A percentile compares a stretch with the other conserved stretches of the same genome.
phyloP scores from a whole-genome alignment of 2,797 vertebrate species.

The Coendou prehensilis region DNA sequence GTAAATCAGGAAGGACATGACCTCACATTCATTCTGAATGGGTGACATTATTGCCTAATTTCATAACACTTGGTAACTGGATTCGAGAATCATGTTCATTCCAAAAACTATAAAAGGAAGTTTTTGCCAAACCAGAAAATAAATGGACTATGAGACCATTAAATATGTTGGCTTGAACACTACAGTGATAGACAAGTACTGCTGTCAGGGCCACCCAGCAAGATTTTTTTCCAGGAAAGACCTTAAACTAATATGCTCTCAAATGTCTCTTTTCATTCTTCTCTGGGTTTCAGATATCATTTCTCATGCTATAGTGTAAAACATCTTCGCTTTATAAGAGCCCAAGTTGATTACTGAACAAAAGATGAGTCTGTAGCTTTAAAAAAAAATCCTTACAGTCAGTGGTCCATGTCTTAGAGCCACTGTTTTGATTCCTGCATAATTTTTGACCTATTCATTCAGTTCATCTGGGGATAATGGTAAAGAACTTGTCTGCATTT shows the following conservation, averaged over 20 bases:
- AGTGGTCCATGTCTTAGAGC: background rate
- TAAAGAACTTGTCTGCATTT: slow-evolving; percentile 25
- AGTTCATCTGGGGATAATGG: background rate
- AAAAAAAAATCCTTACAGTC: background rate
- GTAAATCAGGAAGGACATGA: slow-evolving; percentile 56
- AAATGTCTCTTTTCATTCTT: slow-evolving; percentile 39
- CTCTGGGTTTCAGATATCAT: background rate
- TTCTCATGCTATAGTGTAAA: background rate
- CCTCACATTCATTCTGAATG: slow-evolving; percentile 40
- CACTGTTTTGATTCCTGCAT: background rate
- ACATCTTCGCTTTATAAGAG: background rate
- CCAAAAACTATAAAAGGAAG: slow-evolving; percentile 49
- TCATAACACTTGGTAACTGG: slow-evolving; percentile 63
- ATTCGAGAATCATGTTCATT: slow-evolving; percentile 62
- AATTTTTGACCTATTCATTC: background rate
- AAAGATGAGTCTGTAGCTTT: background rate
- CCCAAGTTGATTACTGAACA: background rate
- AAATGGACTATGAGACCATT: slow-evolving; percentile 40
- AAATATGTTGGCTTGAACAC: background rate
- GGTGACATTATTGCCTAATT: slow-evolving; percentile 34
- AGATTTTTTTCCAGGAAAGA: slow-evolving; percentile 5
- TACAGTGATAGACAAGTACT: background rate
- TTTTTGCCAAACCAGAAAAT: slow-evolving; percentile 48
- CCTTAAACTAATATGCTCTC: background rate
- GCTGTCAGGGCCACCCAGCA: background rate